Conservation (phyloP, 2,797 vertebrate species). For the Pygocentrus nattereri region DNA sequence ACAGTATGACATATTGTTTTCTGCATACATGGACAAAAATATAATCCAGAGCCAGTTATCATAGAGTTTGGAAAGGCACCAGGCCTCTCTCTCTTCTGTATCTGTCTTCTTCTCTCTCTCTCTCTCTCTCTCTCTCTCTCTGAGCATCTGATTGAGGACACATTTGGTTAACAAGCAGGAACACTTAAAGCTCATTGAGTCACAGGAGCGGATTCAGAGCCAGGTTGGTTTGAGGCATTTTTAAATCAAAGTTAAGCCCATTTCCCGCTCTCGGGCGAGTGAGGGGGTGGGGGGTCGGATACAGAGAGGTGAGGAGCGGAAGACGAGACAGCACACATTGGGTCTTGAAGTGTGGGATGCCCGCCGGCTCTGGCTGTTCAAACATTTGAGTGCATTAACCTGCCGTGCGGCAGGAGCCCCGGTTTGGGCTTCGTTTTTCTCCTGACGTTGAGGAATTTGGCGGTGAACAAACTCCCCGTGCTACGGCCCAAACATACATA, state of each 20-base stretch:
- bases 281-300: slow-evolving; percentile 68
- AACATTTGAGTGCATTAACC: slow-evolving; percentile 76
- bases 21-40: too few species aligned
- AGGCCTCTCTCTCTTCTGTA: not conserved
- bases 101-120: not conserved
- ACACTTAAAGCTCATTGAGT: slow-evolving; percentile 55
- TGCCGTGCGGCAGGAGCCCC: slow-evolving; percentile 74
- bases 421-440: slow-evolving; percentile 77
- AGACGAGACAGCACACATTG: slow-evolving; percentile 72
- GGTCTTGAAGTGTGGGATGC: slow-evolving; percentile 80
- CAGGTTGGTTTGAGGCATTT: slow-evolving; percentile 75
- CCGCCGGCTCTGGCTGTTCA: slow-evolving; percentile 77
- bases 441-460: slow-evolving; percentile 82
- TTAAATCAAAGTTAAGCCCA: slow-evolving; percentile 79
- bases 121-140: not conserved
- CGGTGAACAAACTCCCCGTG: slow-evolving; percentile 75
- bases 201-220: slow-evolving; percentile 70
- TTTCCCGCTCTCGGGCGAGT: slow-evolving; percentile 69
- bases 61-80: not conserved
- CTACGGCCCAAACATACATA: slow-evolving; percentile 66
- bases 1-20: too few species aligned
- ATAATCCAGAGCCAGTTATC: not conserved
- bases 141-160: not conserved
- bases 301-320: slow-evolving; percentile 77
- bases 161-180: slow-evolving; percentile 39